phyloP scores from a whole-genome alignment of 1,140 invertebrate species.

The Mercenaria mercenaria region DNA sequence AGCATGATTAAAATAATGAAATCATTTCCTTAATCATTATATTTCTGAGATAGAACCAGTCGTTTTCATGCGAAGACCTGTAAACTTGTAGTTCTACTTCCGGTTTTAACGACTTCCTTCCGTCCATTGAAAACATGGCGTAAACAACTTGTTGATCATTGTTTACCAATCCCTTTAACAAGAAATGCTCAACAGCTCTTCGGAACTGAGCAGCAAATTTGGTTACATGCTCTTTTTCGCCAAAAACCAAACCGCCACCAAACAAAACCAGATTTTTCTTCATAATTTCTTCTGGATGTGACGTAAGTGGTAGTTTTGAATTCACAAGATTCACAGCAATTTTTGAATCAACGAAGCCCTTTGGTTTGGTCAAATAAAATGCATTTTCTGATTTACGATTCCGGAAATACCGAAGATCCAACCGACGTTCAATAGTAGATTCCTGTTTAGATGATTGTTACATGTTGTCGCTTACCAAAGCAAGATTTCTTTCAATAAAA shows the following conservation, averaged over 20 bases:
- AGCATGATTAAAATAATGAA: too few relatives aligned
- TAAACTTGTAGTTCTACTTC: slow-evolving; percentile 76
- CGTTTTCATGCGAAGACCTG: too few relatives aligned
- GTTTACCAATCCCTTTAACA: slow-evolving; percentile 73
- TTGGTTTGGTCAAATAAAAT: slow-evolving; percentile 70
- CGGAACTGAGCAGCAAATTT: slow-evolving; percentile 74
- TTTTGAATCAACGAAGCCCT: slow-evolving; percentile 66
- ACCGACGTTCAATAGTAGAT: too few relatives aligned
- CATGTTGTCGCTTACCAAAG: too few relatives aligned
- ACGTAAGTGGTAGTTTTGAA: neutral
- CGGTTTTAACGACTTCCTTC: slow-evolving; percentile 66
- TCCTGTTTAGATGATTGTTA: too few relatives aligned
- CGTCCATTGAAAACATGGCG: slow-evolving; percentile 72
- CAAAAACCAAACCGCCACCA: slow-evolving; percentile 70
- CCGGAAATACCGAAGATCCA: slow-evolving; percentile 78
- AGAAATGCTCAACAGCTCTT: slow-evolving; percentile 71
- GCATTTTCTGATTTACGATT: slow-evolving; percentile 7
- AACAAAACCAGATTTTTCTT: slow-evolving; percentile 67
- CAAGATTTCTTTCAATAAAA: too few relatives aligned
- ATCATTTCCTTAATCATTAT: too few relatives aligned
- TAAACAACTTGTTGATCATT: slow-evolving; percentile 81
- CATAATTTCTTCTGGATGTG: slow-evolving; percentile 69
- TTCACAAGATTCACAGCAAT: slow-evolving; percentile 63
- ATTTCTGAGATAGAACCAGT: too few relatives aligned
- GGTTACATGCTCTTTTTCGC: slow-evolving; percentile 54